Evolutionary conservation across 2,113 vertebrate species (phyloP), one percentile per base, ranked within the genome.

Genomic region (Danio rerio): DNA sequence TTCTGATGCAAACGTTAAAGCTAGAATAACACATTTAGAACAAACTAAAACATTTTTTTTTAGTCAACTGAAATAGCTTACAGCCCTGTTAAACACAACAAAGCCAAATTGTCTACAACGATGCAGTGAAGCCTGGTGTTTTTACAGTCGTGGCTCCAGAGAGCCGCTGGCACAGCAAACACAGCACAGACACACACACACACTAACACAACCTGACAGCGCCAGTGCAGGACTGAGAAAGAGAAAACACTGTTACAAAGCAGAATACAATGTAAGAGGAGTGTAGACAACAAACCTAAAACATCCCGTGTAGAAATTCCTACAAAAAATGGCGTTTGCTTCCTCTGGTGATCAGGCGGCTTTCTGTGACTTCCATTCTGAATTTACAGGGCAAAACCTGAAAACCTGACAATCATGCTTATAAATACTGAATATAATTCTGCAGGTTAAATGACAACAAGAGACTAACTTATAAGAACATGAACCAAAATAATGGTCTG

Each of bases 111-210:
- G 66, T 70, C 40, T 81, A 31, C 31, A 53, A 21, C 16, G 31
- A 31, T 73, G 42, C 20, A 55, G 42, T 73, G 71, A 55, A n/a
- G 69, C 21, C 52, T 45, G 9, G 52, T 73, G 71, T 73, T 73
- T 73, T 73, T 43, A 42, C 52, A 73, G 70, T 40, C 52, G 21
- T 73, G 50, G 70, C 50, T 72, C 50, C 70, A 73, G 70, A 56
- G 50, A 43, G 47, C 66, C 45, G 45, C 66, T 69, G 66, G 66
- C 45, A 20, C 66, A n/a, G 63, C 21, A 42, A n/a, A 10, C 69
- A 53, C 68, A 21, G 11, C 1, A 10, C 68, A 50, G 47, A 1
- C 31, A 70, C 11, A 71, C 31, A 1, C 31, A 70, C 11, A 71
- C 31, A 12, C 69, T 31, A 52, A 71, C 20, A 21, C 52, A 11